phyloP scores from a whole-genome alignment of 2,113 vertebrate species.

The Acrocephalus kingi region DNA sequence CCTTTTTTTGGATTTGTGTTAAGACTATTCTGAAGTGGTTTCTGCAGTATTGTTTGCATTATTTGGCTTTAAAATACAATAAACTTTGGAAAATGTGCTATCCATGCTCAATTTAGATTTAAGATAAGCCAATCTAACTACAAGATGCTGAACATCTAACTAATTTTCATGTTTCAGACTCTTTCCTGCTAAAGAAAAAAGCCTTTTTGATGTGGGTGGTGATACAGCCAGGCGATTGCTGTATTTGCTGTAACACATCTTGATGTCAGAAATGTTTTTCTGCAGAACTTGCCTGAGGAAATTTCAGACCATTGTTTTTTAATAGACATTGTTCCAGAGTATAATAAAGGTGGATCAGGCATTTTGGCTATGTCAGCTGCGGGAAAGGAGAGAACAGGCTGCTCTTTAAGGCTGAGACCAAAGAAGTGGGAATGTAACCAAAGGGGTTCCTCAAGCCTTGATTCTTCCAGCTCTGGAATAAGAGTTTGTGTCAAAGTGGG shows the following conservation, averaged over 20 bases:
- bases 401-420: neutral
- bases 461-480: neutral
- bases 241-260: neutral
- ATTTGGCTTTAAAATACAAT: neutral
- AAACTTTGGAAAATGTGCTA: neutral
- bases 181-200: neutral
- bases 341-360: neutral
- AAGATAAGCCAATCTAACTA: neutral
- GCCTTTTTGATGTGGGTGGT: neutral
- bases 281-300: neutral
- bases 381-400: neutral
- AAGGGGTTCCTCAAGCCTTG: neutral
- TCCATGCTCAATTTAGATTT: neutral
- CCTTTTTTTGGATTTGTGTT: neutral
- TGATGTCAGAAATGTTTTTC: neutral
- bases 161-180: neutral
- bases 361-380: neutral
- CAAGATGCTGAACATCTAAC: neutral
- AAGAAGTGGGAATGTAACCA: neutral
- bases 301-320: constrained; percentile 1
- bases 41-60: neutral
- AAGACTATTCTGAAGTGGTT: neutral
- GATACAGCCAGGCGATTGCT: neutral
- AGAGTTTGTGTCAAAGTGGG: neutral
- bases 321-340: neutral